These are phyloP conservation scores for Lithophane semibrunnea DNA, from an alignment of 2,888 invertebrate genomes.

Conservation along the genomic window DNA sequence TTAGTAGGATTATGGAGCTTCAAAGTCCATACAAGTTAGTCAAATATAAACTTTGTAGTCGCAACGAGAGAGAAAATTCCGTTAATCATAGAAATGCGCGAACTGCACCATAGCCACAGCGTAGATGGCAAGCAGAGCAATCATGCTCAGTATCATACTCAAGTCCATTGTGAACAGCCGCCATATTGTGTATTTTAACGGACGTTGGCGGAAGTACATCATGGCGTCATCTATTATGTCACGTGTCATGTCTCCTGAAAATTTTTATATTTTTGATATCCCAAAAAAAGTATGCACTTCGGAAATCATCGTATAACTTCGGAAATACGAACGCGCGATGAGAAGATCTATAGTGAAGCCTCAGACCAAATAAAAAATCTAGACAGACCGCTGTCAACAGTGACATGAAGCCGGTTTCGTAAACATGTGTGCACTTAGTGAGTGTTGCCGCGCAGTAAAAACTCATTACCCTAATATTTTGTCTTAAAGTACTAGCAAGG, in stretches of 20 bases:
- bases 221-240: conserved; percentile 5
- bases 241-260: conserved; percentile 12
- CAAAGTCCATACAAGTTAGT: not conserved
- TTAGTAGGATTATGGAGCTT: not conserved
- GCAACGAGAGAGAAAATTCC: not conserved
- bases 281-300: not conserved
- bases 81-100: conserved; percentile 27
- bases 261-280: not conserved
- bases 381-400: too few species aligned
- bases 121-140: conserved; percentile 16
- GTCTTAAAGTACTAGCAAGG: too few species aligned
- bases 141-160: conserved; percentile 8
- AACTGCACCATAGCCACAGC: conserved; percentile 33
- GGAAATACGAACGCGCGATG: not conserved
- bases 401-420: too few species aligned
- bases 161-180: conserved; percentile 31
- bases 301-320: not conserved
- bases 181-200: conserved; percentile 41
- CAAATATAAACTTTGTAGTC: not conserved
- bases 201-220: conserved; percentile 8
- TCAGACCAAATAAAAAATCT: too few species aligned
- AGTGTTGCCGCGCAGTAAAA: too few species aligned
- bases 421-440: too few species aligned
- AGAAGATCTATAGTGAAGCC: not conserved
- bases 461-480: too few species aligned